These are phyloP conservation scores for Tenodera sinensis DNA, from an alignment of 2,888 invertebrate genomes.

Conservation along the genomic window DNA sequence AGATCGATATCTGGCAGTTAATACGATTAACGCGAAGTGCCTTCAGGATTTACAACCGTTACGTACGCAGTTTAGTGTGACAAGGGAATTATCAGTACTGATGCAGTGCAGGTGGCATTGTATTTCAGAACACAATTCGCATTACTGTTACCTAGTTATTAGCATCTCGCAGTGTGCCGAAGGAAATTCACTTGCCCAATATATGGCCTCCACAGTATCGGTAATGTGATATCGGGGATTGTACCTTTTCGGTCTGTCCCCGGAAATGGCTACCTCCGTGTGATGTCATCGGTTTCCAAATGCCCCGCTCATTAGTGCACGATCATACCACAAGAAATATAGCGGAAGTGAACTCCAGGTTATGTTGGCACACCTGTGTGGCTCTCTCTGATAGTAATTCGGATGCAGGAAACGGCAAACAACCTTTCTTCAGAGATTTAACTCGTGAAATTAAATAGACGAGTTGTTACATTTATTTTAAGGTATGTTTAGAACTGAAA, in stretches of 20 bases:
- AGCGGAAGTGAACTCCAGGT: not conserved
- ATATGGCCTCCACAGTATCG: not conserved
- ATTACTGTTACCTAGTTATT: not conserved
- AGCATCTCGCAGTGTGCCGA: not conserved
- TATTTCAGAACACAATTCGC: not conserved
- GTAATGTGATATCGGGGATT: not conserved
- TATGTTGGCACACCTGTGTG: not conserved
- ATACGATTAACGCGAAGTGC: not conserved
- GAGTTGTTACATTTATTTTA: no score
- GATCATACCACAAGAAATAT: not conserved
- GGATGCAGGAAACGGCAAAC: not conserved
- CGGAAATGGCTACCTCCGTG: not conserved
- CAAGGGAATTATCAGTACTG: not conserved
- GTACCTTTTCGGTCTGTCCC: not conserved
- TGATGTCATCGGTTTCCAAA: not conserved
- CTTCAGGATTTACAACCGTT: not conserved
- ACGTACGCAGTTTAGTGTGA: not conserved
- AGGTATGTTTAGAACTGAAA: no score
- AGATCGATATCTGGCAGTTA: not conserved
- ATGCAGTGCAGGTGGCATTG: not conserved
- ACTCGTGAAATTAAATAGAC: no score
- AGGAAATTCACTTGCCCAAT: not conserved
- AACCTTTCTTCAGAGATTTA: not conserved
- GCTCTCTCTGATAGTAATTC: not conserved
- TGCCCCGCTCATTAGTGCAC: not conserved